These are phyloP conservation scores for Scaptomyza parva DNA, from an alignment of 2,888 invertebrate species.

Conservation along the genomic window DNA sequence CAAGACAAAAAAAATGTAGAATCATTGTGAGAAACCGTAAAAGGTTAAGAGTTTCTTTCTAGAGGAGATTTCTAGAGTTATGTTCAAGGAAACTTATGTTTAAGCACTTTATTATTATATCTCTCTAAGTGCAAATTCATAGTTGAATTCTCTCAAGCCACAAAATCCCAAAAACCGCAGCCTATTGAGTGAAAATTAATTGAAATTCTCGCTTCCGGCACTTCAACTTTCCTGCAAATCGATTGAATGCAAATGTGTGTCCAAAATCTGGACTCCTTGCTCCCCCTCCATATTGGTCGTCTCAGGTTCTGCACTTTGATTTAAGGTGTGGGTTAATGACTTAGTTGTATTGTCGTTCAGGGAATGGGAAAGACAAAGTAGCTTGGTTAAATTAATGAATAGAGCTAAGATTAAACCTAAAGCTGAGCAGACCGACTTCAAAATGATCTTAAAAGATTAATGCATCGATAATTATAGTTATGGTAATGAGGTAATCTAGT, in stretches of 20 bases:
- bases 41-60: not conserved
- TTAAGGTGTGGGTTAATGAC: conserved; percentile 28
- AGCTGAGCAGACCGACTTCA: not conserved
- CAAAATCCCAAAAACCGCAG: conserved; percentile 15
- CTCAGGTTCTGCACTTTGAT: conserved; percentile 18
- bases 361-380: not conserved
- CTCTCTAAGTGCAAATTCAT: not conserved
- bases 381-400: conserved; percentile 2
- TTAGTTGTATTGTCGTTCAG: conserved; percentile 16
- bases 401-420: conserved; percentile 1
- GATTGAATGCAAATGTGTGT: conserved; percentile 17
- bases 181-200: conserved; percentile 63
- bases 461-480: not conserved
- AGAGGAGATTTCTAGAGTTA: not conserved
- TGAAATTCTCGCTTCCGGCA: conserved; percentile 62
- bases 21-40: not conserved
- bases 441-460: not conserved
- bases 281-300: not conserved
- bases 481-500: too few species aligned
- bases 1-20: not conserved
- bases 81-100: not conserved
- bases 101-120: too few species aligned
- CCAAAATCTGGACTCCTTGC: conserved; percentile 3
- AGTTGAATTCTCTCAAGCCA: not conserved
- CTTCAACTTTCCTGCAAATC: conserved; percentile 31